Evolutionary conservation across 1,140 invertebrate genomes (phyloP).

Genomic region (Eurosta solidaginis): DNA sequence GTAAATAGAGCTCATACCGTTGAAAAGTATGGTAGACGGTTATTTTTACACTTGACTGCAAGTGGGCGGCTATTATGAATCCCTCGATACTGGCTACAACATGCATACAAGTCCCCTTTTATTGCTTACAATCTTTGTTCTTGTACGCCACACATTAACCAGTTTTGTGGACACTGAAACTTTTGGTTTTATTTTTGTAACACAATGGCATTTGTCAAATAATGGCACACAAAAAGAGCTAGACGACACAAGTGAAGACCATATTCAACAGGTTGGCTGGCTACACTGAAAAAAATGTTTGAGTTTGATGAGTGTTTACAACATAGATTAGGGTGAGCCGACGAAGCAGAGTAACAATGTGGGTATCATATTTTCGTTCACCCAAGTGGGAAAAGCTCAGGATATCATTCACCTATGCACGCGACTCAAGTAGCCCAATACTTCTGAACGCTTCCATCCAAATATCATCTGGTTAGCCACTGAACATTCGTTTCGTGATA

Average conservation of each 20-base stretch:
- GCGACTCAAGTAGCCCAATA: too few relatives aligned
- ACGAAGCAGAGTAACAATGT: too few relatives aligned
- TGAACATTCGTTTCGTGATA: too few relatives aligned
- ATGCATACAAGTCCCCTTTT: not conserved
- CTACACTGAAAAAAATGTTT: not conserved
- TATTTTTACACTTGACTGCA: not conserved
- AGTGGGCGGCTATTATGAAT: not conserved
- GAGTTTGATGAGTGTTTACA: too few relatives aligned
- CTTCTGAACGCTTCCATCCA: too few relatives aligned
- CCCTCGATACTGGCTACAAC: not conserved
- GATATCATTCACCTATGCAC: too few relatives aligned
- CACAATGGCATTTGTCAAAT: slow-evolving; percentile 19
- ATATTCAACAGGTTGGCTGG: not conserved
- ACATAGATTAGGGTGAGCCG: too few relatives aligned
- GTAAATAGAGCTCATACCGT: not conserved
- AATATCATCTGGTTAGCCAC: too few relatives aligned
- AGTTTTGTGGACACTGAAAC: slow-evolving; percentile 14
- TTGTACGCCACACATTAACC: not conserved
- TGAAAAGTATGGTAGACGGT: not conserved
- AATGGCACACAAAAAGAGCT: slow-evolving; percentile 8
- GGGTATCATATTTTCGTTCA: too few relatives aligned
- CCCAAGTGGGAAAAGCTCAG: too few relatives aligned
- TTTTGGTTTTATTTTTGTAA: slow-evolving; percentile 22
- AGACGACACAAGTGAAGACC: not conserved
- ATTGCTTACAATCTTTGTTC: not conserved